Percentiles rank a stretch among this genome's conserved stretches.
Evolutionary conservation across 2,888 invertebrate species (phyloP).

Genomic region (Labia minor): DNA sequence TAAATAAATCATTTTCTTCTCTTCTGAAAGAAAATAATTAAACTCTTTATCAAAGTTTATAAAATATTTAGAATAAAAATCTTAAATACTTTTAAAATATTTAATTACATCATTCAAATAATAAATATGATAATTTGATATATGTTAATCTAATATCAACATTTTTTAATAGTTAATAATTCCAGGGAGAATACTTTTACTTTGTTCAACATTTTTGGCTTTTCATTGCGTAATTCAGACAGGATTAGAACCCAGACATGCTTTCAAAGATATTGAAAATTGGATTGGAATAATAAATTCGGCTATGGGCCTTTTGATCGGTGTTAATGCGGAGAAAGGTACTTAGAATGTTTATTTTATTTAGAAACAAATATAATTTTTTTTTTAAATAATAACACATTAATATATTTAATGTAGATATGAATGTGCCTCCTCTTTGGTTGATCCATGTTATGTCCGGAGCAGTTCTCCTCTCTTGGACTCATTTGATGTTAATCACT

Average conservation of each 20-base stretch:
- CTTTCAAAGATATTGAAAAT: conserved; percentile 13
- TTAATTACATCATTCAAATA: too few species aligned
- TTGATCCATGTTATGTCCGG: conserved; percentile 37
- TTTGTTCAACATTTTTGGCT: background rate
- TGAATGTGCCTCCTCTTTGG: conserved; percentile 29
- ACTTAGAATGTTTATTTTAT: background rate
- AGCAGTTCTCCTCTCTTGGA: conserved; percentile 42
- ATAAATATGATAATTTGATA: too few species aligned
- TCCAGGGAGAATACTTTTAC: background rate
- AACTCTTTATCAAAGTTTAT: too few species aligned
- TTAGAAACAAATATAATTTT: too few species aligned
- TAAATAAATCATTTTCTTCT: too few species aligned
- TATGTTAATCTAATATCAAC: too few species aligned
- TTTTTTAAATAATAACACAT: too few species aligned
- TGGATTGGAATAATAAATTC: conserved; percentile 14
- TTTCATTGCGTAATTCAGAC: background rate
- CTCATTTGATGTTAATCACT: conserved; percentile 43
- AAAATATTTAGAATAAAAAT: too few species aligned
- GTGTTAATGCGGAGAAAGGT: background rate
- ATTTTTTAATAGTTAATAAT: too few species aligned
- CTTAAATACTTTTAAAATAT: too few species aligned
- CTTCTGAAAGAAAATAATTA: too few species aligned
- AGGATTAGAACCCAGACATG: background rate
- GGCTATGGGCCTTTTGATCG: background rate
- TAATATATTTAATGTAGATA: too few species aligned